Base-by-base conservation (phyloP, 2,888 invertebrate genomes). In the Cephonodes hylas region DNA sequence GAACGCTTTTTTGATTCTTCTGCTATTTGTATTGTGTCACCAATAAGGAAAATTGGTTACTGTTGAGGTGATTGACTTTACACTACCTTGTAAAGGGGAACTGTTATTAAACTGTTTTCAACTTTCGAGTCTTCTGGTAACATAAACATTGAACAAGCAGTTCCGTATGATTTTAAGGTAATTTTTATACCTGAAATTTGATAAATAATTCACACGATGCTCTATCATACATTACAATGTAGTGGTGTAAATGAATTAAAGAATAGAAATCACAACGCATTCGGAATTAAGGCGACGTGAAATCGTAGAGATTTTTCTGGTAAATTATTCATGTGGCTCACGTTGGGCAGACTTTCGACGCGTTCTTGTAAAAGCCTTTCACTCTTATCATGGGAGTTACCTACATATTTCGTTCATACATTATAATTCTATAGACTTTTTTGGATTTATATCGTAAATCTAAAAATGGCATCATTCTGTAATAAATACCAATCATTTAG, bases 291-390 rank as follows among this genome's bases (percentile, higher is more conserved):
- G 85, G 87, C 83, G 78, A 81, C 84, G 91, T 89, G 91, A 91
- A 92, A 92, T 90, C 91, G 91, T 89, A 87, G 89, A 91, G 91
- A 91, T 89, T 90, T 91, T 91, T 91, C 90, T 92, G 91, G 89
- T 91, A 90, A 91, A 92, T 92, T 89, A 92, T 92, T 91, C 91
- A 92, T 91, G 89, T 90, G 81, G 85, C 86, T 85, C 82, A 86
- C 85, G 85, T 83, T 86, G 87, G 84, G 81, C 80, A 76, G 81
- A 89, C 91, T 91, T 91, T 91, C 91, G 85, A 88, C 81, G 81
- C 80, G 84, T 83, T 89, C 87, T 83, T 80, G 85, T 84, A 86
- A 89, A 89, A 91, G 89, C 85, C 91, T 91, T 91, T 92, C 91
- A 90, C 91, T 92, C 89, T 91, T 88, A 88, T 87, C 85, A 81